Evolutionary conservation across 2,797 vertebrate species (phyloP), one percentile per base, ranked within the genome.

Genomic region (Karalla daura): DNA sequence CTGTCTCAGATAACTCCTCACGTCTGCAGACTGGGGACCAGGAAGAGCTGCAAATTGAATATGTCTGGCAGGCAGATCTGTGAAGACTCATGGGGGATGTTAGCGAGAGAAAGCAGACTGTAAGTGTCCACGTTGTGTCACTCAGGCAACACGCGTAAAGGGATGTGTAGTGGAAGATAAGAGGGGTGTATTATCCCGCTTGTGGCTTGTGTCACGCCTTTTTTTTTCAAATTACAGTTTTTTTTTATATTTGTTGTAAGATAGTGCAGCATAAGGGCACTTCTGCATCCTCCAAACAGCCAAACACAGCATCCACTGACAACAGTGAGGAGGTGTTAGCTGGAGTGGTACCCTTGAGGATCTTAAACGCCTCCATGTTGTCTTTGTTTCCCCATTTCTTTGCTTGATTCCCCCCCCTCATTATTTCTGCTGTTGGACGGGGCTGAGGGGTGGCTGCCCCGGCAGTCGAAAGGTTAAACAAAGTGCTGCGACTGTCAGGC

Each of bases 381-480:
- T 78, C 79, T 86, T 86, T 91, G 75, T 93, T 92, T 93, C 90
- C 73, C 80, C 85, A 33, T 67, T 70, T 37, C 66, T 71, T 79
- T 58, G 78, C 81, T 89, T 91, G 90, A 79, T 91, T 60, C 24
- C 37, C 63, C 80, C n/a, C n/a, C 80, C 85, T 94, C 94, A 94
- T 95, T 94, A 93, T 94, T 95, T 93, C 91, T 93, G 82, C 85
- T 61, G 86, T 90, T 94, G 86, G 87, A 32, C 78, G 84, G 85
- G 93, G 92, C 91, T 93, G 52, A 61, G 62, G 80, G 74, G 70
- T 74, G 70, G 73, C 52, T 82, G 93, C 91, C 86, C 90, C 85
- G 77, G 85, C 91, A 93, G 93, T 95, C 93, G 93, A 96, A 95
- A 97, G 95, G 94, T 97, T 96, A 97, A 97, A 96, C 94, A 95